Evolutionary conservation across 2,113 vertebrate species (phyloP), one percentile per base, ranked within the genome.

Genomic region (Syrrhaptes paradoxus): DNA sequence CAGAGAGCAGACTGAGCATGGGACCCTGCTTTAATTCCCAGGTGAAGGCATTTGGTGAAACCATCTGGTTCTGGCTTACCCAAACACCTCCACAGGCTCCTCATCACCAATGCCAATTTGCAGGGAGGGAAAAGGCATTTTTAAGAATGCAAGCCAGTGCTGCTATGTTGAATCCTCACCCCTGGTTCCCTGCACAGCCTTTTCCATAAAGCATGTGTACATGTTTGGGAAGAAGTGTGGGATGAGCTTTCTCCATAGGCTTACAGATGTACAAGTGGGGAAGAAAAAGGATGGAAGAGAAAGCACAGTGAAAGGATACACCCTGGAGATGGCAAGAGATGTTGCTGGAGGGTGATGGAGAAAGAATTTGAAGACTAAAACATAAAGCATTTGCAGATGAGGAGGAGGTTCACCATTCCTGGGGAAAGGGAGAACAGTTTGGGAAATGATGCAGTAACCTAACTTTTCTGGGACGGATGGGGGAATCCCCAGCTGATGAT

Each of bases 221-320:
- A n/a, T 0, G 2, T 48, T 25, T 36, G 17, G 48, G 10, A 26
- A 70, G 58, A 1, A 85, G 31, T 7, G 22, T 0, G 0, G 29
- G 43, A 51, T 38, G 21, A 83, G 65, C 28, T 32, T 73, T 38
- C 25, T 73, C 25, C 43, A 73, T 48, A 43, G 0, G 1, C 6
- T 36, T 55, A 58, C 0, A 46, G 61, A 34, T 34, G 24, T 7
- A 1, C 26, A 52, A 41, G 6, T 5, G 22, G 52, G 51, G 52
- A 75, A 55, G 38, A 36, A 46, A 85, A 83, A 28, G 25, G 9
- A 34, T 65, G 59, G 59, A 70, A 51, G 17, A 72, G 36, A n/a
- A 85, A 75, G 31, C 17, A 36, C 15, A 75, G 24, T 0, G 11
- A 79, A 57, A 67, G 16, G 3, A 67, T 20, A 36, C 9, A 32